Evolutionary conservation across 2,888 invertebrate genomes (phyloP).

Genomic region (Eledona agricola): DNA sequence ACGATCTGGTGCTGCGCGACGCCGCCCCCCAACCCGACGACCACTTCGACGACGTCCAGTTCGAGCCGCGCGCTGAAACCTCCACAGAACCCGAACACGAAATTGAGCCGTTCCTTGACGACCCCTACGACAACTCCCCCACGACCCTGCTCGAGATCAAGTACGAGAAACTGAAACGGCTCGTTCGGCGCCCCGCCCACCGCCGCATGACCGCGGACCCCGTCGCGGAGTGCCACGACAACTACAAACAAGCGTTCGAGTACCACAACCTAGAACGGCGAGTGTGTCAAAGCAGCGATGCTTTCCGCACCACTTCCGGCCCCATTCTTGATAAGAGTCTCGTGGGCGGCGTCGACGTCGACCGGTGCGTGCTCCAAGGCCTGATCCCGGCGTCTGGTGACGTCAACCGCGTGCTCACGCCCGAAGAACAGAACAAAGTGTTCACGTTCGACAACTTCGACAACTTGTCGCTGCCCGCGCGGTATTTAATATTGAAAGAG

Average conservation of each 20-base stretch:
- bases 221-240: slow-evolving; percentile 41
- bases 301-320: slow-evolving; percentile 41
- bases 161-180: slow-evolving; percentile 49
- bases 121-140: slow-evolving; percentile 11
- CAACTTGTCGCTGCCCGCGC: slow-evolving; percentile 53
- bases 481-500: slow-evolving; percentile 52
- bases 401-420: slow-evolving; percentile 44
- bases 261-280: slow-evolving; percentile 51
- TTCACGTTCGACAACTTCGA: slow-evolving; percentile 56
- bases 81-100: slow-evolving; percentile 33
- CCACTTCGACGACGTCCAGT: slow-evolving; percentile 3
- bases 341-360: slow-evolving; percentile 52
- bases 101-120: slow-evolving; percentile 22
- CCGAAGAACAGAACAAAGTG: slow-evolving; percentile 50
- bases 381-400: slow-evolving; percentile 46
- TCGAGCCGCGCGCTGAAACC: slow-evolving; percentile 13
- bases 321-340: slow-evolving; percentile 46
- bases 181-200: slow-evolving; percentile 50
- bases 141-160: slow-evolving; percentile 39
- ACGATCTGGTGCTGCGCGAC: slow-evolving; percentile 45
- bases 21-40: slow-evolving; percentile 4
- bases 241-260: slow-evolving; percentile 45
- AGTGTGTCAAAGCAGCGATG: slow-evolving; percentile 46
- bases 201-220: slow-evolving; percentile 42
- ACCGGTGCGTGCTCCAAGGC: slow-evolving; percentile 52